Conservation (phyloP, 2,888 invertebrate genomes). For the Formica aserva region DNA sequence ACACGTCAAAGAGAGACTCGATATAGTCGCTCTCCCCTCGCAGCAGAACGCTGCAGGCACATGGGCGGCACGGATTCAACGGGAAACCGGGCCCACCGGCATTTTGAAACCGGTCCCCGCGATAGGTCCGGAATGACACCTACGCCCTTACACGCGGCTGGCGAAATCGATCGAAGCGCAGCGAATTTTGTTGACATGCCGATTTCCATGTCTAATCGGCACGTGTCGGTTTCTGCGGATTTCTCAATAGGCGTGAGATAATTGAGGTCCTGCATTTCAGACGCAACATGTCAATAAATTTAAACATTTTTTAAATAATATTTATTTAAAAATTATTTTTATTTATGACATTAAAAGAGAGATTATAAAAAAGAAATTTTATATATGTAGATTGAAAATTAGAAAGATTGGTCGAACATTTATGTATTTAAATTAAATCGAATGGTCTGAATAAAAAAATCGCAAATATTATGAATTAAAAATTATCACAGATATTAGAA, state of each 20-base stretch:
- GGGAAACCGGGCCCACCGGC: conserved; percentile 60
- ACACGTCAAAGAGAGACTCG: conserved; percentile 45
- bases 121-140: conserved; percentile 70
- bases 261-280: not conserved
- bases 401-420: not conserved
- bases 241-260: conserved; percentile 20
- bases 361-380: not conserved
- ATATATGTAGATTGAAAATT: not conserved
- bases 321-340: not conserved
- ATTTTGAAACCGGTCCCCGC: conserved; percentile 75
- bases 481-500: not conserved
- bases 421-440: not conserved
- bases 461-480: too few relatives aligned
- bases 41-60: conserved; percentile 47
- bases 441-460: not conserved
- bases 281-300: not conserved
- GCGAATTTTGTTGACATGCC: conserved; percentile 62
- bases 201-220: conserved; percentile 62
- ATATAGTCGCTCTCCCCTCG: conserved; percentile 46
- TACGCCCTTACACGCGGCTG: conserved; percentile 56
- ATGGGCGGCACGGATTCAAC: conserved; percentile 51
- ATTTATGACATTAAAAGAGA: not conserved
- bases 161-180: conserved; percentile 69
- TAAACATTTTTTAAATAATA: not conserved
- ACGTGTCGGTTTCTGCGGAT: conserved; percentile 58